Base-by-base conservation (phyloP, 1,140 invertebrate species). In the Plectus sambesii region DNA sequence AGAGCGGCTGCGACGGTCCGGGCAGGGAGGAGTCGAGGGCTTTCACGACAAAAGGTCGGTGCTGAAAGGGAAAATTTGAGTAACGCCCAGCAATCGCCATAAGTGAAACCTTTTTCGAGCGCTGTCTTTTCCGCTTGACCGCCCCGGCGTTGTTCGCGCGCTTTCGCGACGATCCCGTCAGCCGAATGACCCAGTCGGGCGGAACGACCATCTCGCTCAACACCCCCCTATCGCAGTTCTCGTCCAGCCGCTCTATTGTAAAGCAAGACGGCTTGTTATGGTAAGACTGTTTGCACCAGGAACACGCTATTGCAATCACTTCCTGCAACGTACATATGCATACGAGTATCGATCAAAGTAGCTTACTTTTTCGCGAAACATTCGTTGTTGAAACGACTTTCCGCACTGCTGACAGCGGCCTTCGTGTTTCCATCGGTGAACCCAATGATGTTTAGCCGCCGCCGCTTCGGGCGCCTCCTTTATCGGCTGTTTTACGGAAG, bases 261-360 rank as follows among this genome's bases (percentile, higher is more conserved):
- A 94, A 96, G 69, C 92, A 98, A 2, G 83, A 78, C 61, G 89
- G 86, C 70, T 88, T 93, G 70, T 94, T 93, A 73, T 98, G 92
- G 69, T 88, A 96, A 9, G 89, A 84, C 22, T 80, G 76, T 69
- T 97, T 96, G 71, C 92, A 98, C 90, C 90, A 98, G 20, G 89
- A 93, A 74, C 92, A 98, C 63, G 82, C 85, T 55, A 96, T 79
- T 9, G 88, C 90, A 30, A 96, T 85, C 43, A 94, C 88, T 72
- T 96, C 90, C 75, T 93, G 58, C 82, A 63, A 46, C 12, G 20
- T 15, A 33, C n/a, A 42, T 20, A 51, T 23, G 24, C 15, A 4
- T 39, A 23, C 42, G 6, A 24, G 5, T 44, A 39, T 41, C 81
- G 84, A 61, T 47, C 19, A 67, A 43, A 50, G 27, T 20, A 29